Percentiles rank a stretch among this genome's conserved stretches.
phyloP scores from a whole-genome alignment of 2,797 vertebrate species.

The Epinephelus coioides region DNA sequence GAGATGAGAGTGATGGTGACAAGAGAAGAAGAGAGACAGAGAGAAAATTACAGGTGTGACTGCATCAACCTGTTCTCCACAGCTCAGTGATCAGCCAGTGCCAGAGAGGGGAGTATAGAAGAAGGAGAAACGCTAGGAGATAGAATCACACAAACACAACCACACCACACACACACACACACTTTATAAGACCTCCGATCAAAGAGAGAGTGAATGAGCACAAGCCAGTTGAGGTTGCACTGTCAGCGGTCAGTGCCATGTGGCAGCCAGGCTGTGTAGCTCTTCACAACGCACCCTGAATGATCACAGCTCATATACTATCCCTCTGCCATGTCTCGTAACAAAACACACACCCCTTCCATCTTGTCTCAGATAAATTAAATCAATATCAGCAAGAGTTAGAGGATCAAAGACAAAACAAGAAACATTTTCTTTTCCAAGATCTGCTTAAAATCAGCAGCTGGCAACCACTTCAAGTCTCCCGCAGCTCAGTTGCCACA shows the following conservation, averaged over 20 bases:
- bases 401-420: conserved; percentile 35
- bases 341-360: conserved; percentile 37
- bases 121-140: conserved; percentile 40
- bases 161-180: conserved; percentile 12
- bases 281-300: conserved; percentile 34
- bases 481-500: not conserved
- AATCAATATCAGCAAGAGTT: conserved; percentile 35
- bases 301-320: conserved; percentile 37
- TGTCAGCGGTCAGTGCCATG: conserved; percentile 61
- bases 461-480: conserved; percentile 32
- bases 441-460: conserved; percentile 41
- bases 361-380: conserved; percentile 40
- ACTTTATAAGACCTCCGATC: conserved; percentile 45
- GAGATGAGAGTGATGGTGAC: conserved; percentile 69
- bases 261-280: conserved; percentile 47
- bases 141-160: conserved; percentile 39
- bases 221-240: conserved; percentile 31
- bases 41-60: conserved; percentile 77
- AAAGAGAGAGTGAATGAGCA: conserved; percentile 36
- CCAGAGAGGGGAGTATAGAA: conserved; percentile 27
- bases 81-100: conserved; percentile 68
- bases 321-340: conserved; percentile 29
- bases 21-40: conserved; percentile 52
- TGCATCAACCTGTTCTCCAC: conserved; percentile 76
- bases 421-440: conserved; percentile 15